Evolutionary conservation across 1,140 invertebrate species (phyloP), one percentile per base, ranked within the genome.

Genomic region (Saccostrea echinata): DNA sequence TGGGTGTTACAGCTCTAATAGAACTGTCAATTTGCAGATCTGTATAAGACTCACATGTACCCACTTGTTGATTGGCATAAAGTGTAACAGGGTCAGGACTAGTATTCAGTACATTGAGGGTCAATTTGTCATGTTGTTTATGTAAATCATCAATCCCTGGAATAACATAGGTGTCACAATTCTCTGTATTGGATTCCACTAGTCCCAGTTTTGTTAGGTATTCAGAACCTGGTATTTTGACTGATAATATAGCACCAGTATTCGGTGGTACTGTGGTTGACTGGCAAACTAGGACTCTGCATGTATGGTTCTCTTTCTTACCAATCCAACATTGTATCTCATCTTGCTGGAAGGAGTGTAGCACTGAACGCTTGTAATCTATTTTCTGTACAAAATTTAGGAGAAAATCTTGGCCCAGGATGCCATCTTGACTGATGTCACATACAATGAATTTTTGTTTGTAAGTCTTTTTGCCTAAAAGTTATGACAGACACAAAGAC

Each of bases 381-480:
- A 80, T 86, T 33, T 81, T 80, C 21, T 61, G 51, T 6, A 82
- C 81, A 64, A 84, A 13, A 1, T 52, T 51, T 30, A 81, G 30
- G 3, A 86, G 57, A 52, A 88, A 88, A 68, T 83, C 84, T 68
- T 88, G 84, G 52, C 84, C 76, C 35, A 82, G 21, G 18, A 88
- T 88, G 13, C 68, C 76, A 83, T 84, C 71, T 21, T 30, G 84
- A n/a, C n/a, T 16, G 8, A 88, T 86, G 33, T 85, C 55, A 68
- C 80, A 86, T 9, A 86, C 52, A 12, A 88, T 55, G 68, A 80
- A 53, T 9, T 43, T 43, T 9, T 43, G 43, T 43, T 43, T 4
- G 71, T 30, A 12, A 53, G 21, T 21, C 12, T 9, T 27, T 24
- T n/a, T 3, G 13, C 51, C 51, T 12, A 76, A n/a, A 8, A 21